phyloP scores from a whole-genome alignment of 2,113 vertebrate genomes.

The Psilopogon haemacephalus region DNA sequence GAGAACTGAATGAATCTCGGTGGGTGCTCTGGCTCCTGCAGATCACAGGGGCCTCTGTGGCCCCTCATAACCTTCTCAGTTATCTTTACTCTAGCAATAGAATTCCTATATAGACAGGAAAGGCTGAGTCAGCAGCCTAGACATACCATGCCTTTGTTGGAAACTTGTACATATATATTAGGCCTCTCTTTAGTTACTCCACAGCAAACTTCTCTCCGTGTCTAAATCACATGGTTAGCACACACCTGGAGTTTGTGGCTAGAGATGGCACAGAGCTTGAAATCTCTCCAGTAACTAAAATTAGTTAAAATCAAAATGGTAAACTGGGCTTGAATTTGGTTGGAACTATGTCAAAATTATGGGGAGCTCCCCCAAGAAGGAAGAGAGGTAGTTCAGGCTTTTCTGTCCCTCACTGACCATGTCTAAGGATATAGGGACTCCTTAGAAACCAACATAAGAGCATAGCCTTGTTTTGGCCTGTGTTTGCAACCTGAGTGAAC shows the following conservation, averaged over 20 bases:
- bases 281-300: neutral
- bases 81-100: neutral
- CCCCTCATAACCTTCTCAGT: slow-evolving; percentile 19
- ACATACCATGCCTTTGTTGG: neutral
- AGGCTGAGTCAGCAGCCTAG: slow-evolving; percentile 58
- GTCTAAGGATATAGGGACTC: rapidly evolving
- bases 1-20: slow-evolving; percentile 45
- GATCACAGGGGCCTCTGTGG: slow-evolving; percentile 53
- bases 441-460: neutral
- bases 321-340: neutral
- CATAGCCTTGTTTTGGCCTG: neutral
- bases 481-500: neutral
- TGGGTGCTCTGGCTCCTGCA: neutral
- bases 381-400: rapidly evolving
- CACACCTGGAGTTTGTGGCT: neutral
- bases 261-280: neutral
- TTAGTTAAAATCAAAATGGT: neutral
- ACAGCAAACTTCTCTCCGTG: neutral
- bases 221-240: neutral
- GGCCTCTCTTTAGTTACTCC: rapidly evolving
- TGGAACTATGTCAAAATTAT: neutral
- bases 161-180: neutral
- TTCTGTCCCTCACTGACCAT: neutral
- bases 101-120: neutral
- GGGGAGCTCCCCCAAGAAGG: neutral